These are phyloP conservation scores for Gonocerus acuteangulatus DNA, from an alignment of 2,888 invertebrate genomes.

Conservation along the genomic window DNA sequence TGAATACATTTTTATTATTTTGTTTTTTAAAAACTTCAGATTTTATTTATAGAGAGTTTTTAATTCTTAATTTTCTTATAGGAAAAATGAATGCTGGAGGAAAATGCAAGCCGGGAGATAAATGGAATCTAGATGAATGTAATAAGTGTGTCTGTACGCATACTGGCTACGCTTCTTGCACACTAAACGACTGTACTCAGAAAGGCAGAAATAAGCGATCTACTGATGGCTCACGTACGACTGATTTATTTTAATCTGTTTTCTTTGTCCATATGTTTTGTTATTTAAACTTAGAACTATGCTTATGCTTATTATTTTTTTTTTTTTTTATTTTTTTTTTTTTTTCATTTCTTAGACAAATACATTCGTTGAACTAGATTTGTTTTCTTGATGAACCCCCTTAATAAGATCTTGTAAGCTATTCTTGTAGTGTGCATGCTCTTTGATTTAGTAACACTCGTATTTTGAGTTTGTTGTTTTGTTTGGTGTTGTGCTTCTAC, in stretches of 20 bases:
- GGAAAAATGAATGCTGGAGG: neutral
- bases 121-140: conserved; percentile 18
- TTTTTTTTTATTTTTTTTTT: neutral
- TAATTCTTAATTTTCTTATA: too few relatives aligned
- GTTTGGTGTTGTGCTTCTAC: too few relatives aligned
- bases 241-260: neutral
- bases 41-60: too few relatives aligned
- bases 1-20: too few relatives aligned
- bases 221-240: neutral
- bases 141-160: conserved; percentile 12
- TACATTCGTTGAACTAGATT: neutral
- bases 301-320: too few relatives aligned
- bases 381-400: neutral
- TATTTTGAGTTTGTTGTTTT: too few relatives aligned
- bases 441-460: too few relatives aligned
- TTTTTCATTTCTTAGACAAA: neutral
- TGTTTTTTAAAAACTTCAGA: too few relatives aligned
- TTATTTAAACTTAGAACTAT: too few relatives aligned
- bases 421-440: too few relatives aligned
- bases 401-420: too few relatives aligned
- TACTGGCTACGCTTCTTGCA: conserved; percentile 15
- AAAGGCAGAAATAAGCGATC: neutral
- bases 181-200: conserved; percentile 3
- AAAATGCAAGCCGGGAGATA: conserved; percentile 15
- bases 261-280: neutral